phyloP scores from a whole-genome alignment of 1,140 invertebrate species.

The Muscidifurax raptorellus region DNA sequence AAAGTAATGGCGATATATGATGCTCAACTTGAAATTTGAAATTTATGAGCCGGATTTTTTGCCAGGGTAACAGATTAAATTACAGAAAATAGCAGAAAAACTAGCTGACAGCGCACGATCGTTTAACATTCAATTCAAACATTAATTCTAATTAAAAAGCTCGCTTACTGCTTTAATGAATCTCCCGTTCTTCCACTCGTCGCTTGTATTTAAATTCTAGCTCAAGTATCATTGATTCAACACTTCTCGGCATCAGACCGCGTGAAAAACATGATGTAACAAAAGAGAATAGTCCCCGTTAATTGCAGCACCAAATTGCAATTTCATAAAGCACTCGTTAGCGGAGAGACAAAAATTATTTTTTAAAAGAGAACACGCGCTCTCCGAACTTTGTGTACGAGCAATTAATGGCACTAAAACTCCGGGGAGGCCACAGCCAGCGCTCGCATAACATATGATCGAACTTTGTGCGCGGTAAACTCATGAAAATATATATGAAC shows the following conservation, averaged over 20 bases:
- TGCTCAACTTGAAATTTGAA: too few species aligned
- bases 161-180: too few species aligned
- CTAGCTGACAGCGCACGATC: neutral
- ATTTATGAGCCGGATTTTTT: too few species aligned
- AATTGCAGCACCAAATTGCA: neutral
- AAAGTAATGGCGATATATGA: too few species aligned
- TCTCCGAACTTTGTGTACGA: neutral
- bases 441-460: slow-evolving; percentile 14
- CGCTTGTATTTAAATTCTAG: too few species aligned
- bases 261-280: neutral
- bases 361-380: neutral
- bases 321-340: neutral
- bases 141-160: too few species aligned
- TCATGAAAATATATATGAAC: slow-evolving; percentile 25
- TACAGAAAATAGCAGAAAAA: neutral
- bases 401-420: slow-evolving; percentile 17
- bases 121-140: too few species aligned
- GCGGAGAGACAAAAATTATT: neutral
- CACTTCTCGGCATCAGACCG: neutral
- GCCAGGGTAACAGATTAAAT: too few species aligned
- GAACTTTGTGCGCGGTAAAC: slow-evolving; percentile 32
- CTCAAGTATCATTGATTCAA: too few species aligned
- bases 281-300: neutral
- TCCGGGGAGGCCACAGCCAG: neutral
- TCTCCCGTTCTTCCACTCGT: too few species aligned